phyloP scores from a whole-genome alignment of 2,797 vertebrate species.

The Microctenopoma lineatum region DNA sequence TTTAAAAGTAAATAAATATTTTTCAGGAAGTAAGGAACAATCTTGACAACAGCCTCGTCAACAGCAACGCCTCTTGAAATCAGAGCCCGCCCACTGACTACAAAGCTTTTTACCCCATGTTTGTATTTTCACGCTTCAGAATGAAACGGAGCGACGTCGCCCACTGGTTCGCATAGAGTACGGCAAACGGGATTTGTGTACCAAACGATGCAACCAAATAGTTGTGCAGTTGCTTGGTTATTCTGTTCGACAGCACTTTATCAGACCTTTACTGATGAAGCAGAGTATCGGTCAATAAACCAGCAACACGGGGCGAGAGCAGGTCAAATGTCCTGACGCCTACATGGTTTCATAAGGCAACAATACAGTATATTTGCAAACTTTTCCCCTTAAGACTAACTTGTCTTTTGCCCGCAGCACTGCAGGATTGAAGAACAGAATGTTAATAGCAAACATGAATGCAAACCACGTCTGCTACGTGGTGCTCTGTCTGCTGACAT shows the following conservation, averaged over 20 bases:
- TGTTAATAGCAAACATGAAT: conserved; percentile 34
- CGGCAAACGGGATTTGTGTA: no score
- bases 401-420: conserved; percentile 13
- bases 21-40: neutral
- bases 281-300: neutral
- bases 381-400: conserved; percentile 22
- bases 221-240: no score
- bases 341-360: conserved; percentile 37
- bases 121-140: neutral
- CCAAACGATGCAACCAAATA: no score
- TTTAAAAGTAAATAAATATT: neutral
- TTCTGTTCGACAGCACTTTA: no score
- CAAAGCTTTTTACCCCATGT: neutral
- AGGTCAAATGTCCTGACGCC: conserved; percentile 37
- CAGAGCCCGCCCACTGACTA: neutral
- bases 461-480: conserved; percentile 3
- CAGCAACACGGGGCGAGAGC: conserved; percentile 34
- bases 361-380: conserved; percentile 18
- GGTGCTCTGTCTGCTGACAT: conserved; percentile 8
- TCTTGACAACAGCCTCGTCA: neutral
- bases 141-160: neutral
- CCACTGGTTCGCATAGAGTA: no score
- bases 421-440: conserved; percentile 28
- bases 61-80: neutral
- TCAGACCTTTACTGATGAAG: no score